Percentiles rank a stretch among this genome's conserved stretches.
phyloP scores from a whole-genome alignment of 2,113 vertebrate species.

The Pteropus alecto region DNA sequence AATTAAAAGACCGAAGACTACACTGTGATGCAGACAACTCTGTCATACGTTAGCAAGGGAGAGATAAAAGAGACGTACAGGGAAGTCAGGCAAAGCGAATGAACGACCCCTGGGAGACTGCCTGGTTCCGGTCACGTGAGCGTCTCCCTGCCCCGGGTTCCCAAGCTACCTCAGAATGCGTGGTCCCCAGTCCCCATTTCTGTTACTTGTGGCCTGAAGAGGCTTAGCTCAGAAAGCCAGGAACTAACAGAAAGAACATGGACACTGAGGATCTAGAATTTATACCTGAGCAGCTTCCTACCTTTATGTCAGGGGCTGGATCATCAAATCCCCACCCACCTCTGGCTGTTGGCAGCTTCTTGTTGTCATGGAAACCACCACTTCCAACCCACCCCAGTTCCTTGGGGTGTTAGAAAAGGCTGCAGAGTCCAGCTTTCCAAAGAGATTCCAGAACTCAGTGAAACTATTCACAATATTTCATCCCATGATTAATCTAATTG shows the following conservation, averaged over 20 bases:
- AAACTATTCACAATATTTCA: background rate
- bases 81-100: background rate
- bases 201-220: background rate
- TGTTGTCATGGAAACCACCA: background rate
- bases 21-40: too few relatives aligned
- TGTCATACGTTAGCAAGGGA: background rate
- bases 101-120: fast-evolving
- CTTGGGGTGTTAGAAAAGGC: background rate
- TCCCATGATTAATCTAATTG: background rate
- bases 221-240: background rate
- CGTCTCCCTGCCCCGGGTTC: background rate
- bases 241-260: background rate
- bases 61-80: too few relatives aligned
- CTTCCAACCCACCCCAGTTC: background rate
- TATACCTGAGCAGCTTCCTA: background rate
- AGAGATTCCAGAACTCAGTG: background rate
- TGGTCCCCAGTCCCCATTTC: background rate
- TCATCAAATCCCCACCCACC: background rate
- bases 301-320: background rate
- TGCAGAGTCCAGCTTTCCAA: background rate
- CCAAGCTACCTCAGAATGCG: background rate
- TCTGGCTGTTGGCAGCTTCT: background rate
- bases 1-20: background rate
- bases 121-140: background rate
- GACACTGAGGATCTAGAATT: background rate